These are phyloP conservation scores for Phrynocephalus forsythii DNA, from an alignment of 2,797 vertebrate genomes.

Conservation along the genomic window DNA sequence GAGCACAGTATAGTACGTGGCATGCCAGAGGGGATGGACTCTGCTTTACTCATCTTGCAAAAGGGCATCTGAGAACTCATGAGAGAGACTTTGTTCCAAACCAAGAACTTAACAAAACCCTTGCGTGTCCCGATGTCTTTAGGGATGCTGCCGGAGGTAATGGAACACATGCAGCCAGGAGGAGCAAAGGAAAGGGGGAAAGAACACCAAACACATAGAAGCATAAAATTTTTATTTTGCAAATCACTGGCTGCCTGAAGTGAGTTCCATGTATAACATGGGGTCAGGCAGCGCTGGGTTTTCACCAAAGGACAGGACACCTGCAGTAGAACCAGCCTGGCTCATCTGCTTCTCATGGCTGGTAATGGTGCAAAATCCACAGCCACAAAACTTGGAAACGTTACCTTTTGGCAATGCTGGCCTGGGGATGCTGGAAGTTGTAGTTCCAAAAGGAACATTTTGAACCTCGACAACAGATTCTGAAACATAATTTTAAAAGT, in stretches of 20 bases:
- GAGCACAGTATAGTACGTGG: accelerated
- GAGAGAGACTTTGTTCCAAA: slow-evolving; percentile 13
- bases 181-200: not conserved
- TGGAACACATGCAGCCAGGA: not conserved
- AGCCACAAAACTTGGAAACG: not conserved
- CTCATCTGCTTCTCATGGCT: not conserved
- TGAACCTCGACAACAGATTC: too few species aligned
- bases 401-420: too few species aligned
- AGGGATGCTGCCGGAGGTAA: not conserved
- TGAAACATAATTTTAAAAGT: not conserved
- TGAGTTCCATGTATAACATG: not conserved
- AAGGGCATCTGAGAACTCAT: slow-evolving; percentile 57
- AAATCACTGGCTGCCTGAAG: not conserved
- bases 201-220: not conserved
- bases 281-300: not conserved
- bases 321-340: not conserved
- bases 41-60: not conserved
- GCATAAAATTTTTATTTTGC: not conserved
- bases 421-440: not conserved
- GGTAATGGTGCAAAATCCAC: not conserved
- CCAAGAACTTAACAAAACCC: not conserved
- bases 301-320: not conserved
- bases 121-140: accelerated
- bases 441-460: too few species aligned
- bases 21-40: slow-evolving; percentile 57